Evolutionary conservation across 2,888 invertebrate species (phyloP).

Genomic region (Tetrapedia diversipes): DNA sequence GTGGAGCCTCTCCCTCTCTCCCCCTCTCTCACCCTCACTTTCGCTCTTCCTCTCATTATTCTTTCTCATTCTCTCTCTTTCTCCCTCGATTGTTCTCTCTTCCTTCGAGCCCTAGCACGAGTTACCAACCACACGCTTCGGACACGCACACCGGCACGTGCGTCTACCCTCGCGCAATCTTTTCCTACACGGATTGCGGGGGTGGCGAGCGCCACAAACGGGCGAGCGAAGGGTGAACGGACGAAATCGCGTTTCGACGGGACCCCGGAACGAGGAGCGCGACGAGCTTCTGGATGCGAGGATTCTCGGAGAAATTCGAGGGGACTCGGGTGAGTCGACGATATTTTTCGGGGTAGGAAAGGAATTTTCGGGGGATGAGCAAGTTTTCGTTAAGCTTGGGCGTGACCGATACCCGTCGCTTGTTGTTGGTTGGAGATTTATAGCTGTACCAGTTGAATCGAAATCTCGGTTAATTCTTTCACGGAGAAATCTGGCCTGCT

Average conservation of each 20-base stretch:
- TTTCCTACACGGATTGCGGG: constrained; percentile 29
- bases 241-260: constrained; percentile 21
- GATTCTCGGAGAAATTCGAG: neutral
- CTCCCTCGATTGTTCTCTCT: too few relatives aligned
- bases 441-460: too few relatives aligned
- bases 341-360: neutral
- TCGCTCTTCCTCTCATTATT: too few relatives aligned
- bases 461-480: too few relatives aligned
- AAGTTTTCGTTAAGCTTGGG: neutral
- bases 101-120: too few relatives aligned
- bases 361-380: too few relatives aligned
- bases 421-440: too few relatives aligned
- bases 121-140: neutral
- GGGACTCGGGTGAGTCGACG: neutral
- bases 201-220: constrained; percentile 13
- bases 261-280: neutral
- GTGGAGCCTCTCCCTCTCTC: constrained; percentile 4
- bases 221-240: neutral
- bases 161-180: constrained; percentile 43
- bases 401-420: too few relatives aligned
- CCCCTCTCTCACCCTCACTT: neutral
- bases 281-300: neutral
- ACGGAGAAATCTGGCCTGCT: too few relatives aligned
- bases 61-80: too few relatives aligned
- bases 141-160: constrained; percentile 5